These are phyloP conservation scores for Dicrurus megarhynchus DNA, from an alignment of 2,113 vertebrate species.

Conservation along the genomic window DNA sequence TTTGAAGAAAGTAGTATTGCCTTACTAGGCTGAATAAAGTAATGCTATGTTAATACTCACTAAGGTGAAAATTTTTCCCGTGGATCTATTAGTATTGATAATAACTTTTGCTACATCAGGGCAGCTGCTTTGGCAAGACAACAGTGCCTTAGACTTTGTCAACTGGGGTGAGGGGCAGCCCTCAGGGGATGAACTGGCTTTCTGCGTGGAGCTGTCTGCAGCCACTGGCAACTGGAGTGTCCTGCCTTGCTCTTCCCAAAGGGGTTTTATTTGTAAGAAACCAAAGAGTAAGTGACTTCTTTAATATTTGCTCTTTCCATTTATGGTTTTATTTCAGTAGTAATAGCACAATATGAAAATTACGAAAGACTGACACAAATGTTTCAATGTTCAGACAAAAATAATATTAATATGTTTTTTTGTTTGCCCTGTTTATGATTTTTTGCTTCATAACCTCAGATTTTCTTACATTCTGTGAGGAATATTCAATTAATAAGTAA, in stretches of 20 bases:
- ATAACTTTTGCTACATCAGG: neutral
- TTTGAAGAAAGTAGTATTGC: neutral
- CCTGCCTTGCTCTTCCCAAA: slow-evolving; percentile 74
- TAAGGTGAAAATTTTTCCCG: neutral
- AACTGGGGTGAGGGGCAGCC: slow-evolving; percentile 81
- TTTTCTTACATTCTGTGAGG: neutral
- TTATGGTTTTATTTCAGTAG: neutral
- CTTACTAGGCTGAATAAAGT: neutral
- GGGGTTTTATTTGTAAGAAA: slow-evolving; percentile 86
- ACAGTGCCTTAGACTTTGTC: slow-evolving; percentile 79
- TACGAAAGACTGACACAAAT: neutral
- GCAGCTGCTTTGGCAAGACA: slow-evolving; percentile 86
- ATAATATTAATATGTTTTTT: no score
- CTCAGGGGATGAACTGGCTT: neutral
- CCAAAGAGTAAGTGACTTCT: slow-evolving; percentile 78
- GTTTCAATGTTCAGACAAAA: neutral
- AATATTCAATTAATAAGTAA: neutral
- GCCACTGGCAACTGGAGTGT: slow-evolving; percentile 76
- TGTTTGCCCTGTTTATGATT: neutral
- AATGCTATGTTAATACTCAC: neutral
- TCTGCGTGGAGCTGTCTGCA: slow-evolving; percentile 77
- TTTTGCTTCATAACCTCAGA: neutral
- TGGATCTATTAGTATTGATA: neutral
- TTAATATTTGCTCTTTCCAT: neutral
- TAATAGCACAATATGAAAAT: neutral